Conservation (phyloP, 2,888 invertebrate species). For the Drosophila aldrichi region DNA sequence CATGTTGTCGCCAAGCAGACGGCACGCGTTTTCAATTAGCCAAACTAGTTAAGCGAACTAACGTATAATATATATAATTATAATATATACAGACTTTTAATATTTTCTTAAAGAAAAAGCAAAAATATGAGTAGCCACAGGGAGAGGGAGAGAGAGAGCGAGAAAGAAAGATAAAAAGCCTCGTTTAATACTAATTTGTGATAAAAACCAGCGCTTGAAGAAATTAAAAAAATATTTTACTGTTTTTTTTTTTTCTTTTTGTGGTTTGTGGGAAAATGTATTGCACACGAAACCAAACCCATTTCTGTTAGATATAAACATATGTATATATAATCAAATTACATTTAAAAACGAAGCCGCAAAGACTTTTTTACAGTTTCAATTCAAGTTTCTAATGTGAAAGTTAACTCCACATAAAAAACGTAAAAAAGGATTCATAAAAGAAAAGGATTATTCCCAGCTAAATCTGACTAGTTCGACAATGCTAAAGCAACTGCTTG, state of each 20-base stretch:
- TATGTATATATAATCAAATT: conserved; percentile 6
- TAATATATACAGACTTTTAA: background rate
- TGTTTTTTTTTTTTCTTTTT: conserved; percentile 7
- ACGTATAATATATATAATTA: conserved; percentile 4
- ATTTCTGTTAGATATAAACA: background rate
- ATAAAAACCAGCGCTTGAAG: conserved; percentile 31
- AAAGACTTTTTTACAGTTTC: conserved; percentile 32
- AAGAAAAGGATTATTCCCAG: background rate
- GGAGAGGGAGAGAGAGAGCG: background rate
- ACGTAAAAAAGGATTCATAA: background rate
- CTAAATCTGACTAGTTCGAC: conserved; percentile 5
- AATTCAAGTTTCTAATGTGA: conserved; percentile 47
- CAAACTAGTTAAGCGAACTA: conserved; percentile 22
- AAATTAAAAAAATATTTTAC: conserved; percentile 24
- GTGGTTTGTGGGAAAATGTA: conserved; percentile 52
- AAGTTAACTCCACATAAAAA: conserved; percentile 18
- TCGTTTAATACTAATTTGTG: conserved; percentile 40
- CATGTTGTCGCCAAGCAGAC: conserved; percentile 9
- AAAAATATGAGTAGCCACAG: background rate
- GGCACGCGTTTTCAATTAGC: conserved; percentile 42
- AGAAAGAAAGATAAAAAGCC: conserved; percentile 30
- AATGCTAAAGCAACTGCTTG: conserved; percentile 52
- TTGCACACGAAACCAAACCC: conserved; percentile 52
- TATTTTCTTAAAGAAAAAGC: conserved; percentile 24
- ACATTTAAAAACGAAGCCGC: conserved; percentile 20